Evolutionary conservation across 2,888 invertebrate species (phyloP), one percentile per base, ranked within the genome.

Genomic region (Drosophila leonis): DNA sequence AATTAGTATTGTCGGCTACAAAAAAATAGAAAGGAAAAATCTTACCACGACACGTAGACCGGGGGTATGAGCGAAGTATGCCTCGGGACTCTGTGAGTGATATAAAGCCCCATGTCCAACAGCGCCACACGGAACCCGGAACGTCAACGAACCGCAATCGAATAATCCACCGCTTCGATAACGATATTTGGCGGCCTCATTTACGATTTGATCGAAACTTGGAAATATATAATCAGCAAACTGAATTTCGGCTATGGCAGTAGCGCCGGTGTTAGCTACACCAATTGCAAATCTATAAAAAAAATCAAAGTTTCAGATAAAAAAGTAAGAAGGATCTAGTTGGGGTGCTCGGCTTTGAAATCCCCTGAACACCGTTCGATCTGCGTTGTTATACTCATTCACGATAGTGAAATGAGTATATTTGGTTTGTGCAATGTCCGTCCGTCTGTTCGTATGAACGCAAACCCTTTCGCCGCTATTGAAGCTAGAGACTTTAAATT

Each of bases 181-280:
- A 20, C 99, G 95, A 79, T 95, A 96, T 93, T 99, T 99, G 0
- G 99, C 98, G 0, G 98, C 99, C 93, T 99, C 97, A 91, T 97
- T 97, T 44, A 97, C 95, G 72, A 97, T 92, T 96, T 99, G 99
- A 94, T 99, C 99, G 93, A 99, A 99, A 1, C 99, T 99, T 4
- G 99, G 99, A 92, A 97, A 98, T 81, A 99, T 99, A 91, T 99
- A 99, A 94, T 99, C 99, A 0, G 98, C 99, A 93, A 99, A 99
- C 93, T 99, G 99, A 92, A 99, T 98, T 94, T 99, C 99, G 0
- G 99, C 99, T 60, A 99, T 97, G 1, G 99, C 98, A 0, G 98
- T 99, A 0, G 97, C 95, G 0, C 99, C 99, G 0, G 96, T 95
- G 8, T 95, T 96, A 0, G 99, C 98, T 13, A 97, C 94, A 0